Evolutionary conservation across 2,797 vertebrate species (phyloP), one percentile per base, ranked within the genome.

Genomic region (Erpetoichthys calabaricus): DNA sequence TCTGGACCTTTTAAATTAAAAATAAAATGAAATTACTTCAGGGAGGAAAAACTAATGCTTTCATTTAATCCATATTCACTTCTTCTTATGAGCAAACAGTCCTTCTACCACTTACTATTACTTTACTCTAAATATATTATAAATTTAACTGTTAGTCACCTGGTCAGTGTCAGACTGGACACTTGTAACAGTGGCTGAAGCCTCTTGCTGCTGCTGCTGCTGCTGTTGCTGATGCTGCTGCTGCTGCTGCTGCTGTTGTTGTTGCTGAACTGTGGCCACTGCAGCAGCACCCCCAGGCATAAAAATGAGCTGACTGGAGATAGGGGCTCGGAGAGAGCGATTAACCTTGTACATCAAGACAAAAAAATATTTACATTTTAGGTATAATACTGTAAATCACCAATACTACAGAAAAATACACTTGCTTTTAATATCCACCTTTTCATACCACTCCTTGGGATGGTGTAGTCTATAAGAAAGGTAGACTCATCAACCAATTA

Each of bases 251-350:
- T 47, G 81, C 0, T 73, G 73, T 56, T 84, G 42, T 42, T 42
- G 84, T 54, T 81, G 78, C 67, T 87, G 85, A 56, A 85, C 72
- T 52, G 87, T 82, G 50, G 95, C 87, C 57, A 94, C 89, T 51
- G 95, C 93, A 75, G 95, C 87, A 5, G 93, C 89, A 70, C 91
- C 91, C 44, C 92, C 92, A 60, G 92, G 94, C 95, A 98, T 98
- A 70, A 98, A 91, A 80, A 98, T 97, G 73, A 98, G 91, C 61
- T 98, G 95, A 70, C 94, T 87, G 66, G 91, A 83, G 50, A 97
- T 89, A 57, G 94, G 94, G 68, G 95, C 84, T 60, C 84, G 76
- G 56, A 87, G 81, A 65, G 84, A 79, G 56, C 83, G 84, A 65
- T 88, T 88, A 51, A 88, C 86, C 86, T 88, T 57, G 25, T 25